Evolutionary conservation across 2,888 invertebrate genomes (phyloP).

Genomic region (Ochropleura plecta): DNA sequence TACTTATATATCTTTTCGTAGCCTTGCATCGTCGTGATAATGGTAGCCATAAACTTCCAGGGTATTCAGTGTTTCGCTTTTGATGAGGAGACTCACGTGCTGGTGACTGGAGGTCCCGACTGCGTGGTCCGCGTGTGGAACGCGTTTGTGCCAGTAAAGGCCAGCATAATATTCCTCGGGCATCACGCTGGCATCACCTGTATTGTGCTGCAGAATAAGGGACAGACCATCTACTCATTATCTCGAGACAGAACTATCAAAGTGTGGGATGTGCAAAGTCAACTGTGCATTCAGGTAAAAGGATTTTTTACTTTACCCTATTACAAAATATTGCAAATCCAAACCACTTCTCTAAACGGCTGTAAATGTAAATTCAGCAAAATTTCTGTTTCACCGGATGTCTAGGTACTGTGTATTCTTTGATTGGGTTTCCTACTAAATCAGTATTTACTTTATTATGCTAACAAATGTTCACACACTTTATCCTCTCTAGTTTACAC

Average conservation of each 20-base stretch:
- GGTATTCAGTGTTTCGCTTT: slow-evolving; percentile 92
- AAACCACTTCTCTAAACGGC: background rate
- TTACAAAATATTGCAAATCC: background rate
- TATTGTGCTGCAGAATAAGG: slow-evolving; percentile 92
- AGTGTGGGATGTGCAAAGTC: slow-evolving; percentile 94
- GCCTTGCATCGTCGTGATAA: background rate
- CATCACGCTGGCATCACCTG: slow-evolving; percentile 93
- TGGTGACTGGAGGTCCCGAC: slow-evolving; percentile 94
- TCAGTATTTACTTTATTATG: background rate
- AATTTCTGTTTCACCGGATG: background rate
- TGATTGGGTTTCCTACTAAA: background rate
- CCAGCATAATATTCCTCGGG: slow-evolving; percentile 91
- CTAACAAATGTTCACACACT: background rate
- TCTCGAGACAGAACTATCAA: slow-evolving; percentile 93
- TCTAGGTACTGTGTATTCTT: background rate
- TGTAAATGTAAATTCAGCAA: background rate
- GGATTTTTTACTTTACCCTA: background rate
- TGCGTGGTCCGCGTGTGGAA: slow-evolving; percentile 95
- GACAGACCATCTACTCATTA: slow-evolving; percentile 93
- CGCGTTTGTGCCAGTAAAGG: slow-evolving; percentile 93
- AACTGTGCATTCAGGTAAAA: slow-evolving; percentile 92
- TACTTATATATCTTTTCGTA: background rate
- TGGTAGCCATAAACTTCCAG: slow-evolving; percentile 69
- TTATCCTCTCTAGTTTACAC: background rate
- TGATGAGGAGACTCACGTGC: slow-evolving; percentile 90